Base-by-base conservation (phyloP, 2,113 vertebrate species). In the Nettapus auritus region DNA sequence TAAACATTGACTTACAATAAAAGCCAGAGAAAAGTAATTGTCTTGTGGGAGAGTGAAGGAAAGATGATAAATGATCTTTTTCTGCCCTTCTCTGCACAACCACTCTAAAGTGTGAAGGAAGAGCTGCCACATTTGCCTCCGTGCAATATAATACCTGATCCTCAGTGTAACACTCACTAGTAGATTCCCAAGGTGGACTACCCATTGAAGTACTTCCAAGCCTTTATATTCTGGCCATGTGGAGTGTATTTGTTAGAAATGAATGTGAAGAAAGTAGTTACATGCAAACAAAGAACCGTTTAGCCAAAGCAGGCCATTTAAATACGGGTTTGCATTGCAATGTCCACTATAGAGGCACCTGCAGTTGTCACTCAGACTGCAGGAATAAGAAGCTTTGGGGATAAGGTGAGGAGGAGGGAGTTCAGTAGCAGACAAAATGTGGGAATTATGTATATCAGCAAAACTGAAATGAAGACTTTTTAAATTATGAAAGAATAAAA, bases 311-410 rank as follows among this genome's bases (percentile, higher is more conserved):
- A 88, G n/a, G 31, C 55, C 34, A 63, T 95, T 94, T 94, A 96
- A 96, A 93, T 86, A 52, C 74, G 68, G 86, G 89, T 93, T 96
- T 95, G 89, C 76, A 81, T 86, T 93, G 86, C 84, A 96, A 38
- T 85, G 93, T 93, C 79, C 26, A 3, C 74, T 80, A 64, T 50
- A 92, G 74, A 94, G 81, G 82, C 89, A 93, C 69, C 74, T 82
- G 42, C 15, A 0, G 59, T 64, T 96, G 88, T 93, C 83, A 85
- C n/a, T 96, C 88, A 94, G 82, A 48, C 44, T 68, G 46, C 5
- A 8, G 87, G 66, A 96, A 82, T 60, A 92, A 90, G 86, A 60
- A 93, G 87, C 82, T 90, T 88, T 85, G 70, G 34, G 60, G 42
- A 56, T 57, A 57, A 86, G 59, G 59, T 69, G n/a, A 56, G 9